Conservation (phyloP, 2,888 invertebrate species). For the Tachystola acroxantha region DNA sequence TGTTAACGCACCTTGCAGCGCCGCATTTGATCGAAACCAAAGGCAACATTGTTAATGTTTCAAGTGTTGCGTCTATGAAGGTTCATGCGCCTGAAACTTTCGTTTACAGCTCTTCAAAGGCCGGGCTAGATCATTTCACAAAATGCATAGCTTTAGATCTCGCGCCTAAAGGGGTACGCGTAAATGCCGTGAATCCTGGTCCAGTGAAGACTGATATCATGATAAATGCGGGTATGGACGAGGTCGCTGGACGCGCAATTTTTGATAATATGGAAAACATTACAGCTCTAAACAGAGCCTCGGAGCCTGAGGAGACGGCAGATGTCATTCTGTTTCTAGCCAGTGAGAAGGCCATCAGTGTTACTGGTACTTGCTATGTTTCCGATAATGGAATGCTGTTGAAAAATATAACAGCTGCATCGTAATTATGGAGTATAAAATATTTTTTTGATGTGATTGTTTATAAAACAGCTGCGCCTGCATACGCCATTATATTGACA, state of each 20-base stretch:
- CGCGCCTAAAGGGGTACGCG: no score
- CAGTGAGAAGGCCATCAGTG: constrained; percentile 20
- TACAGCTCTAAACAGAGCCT: constrained; percentile 17
- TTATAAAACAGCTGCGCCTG: no score
- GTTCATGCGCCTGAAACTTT: background rate
- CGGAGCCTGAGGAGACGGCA: no score
- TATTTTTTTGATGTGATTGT: no score
- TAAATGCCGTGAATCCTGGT: no score
- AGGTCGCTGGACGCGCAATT: background rate
- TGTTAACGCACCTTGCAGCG: constrained; percentile 12
- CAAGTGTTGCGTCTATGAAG: constrained; percentile 10
- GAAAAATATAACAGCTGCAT: no score
- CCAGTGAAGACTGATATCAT: no score
- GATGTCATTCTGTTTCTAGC: constrained; percentile 19
- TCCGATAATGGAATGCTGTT: constrained; percentile 19
- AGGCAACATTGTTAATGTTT: no score
- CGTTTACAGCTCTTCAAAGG: constrained; percentile 12
- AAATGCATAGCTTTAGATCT: constrained; percentile 15
- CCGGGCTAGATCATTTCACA: no score
- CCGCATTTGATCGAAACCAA: constrained; percentile 14
- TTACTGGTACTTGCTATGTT: constrained; percentile 19
- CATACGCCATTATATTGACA: no score
- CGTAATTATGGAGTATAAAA: no score
- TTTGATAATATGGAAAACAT: constrained; percentile 82
- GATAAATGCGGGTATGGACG: background rate